Percentiles rank a stretch among this genome's conserved stretches.
Conservation (phyloP, 2,888 invertebrate species). For the Dasypogon diadema region DNA sequence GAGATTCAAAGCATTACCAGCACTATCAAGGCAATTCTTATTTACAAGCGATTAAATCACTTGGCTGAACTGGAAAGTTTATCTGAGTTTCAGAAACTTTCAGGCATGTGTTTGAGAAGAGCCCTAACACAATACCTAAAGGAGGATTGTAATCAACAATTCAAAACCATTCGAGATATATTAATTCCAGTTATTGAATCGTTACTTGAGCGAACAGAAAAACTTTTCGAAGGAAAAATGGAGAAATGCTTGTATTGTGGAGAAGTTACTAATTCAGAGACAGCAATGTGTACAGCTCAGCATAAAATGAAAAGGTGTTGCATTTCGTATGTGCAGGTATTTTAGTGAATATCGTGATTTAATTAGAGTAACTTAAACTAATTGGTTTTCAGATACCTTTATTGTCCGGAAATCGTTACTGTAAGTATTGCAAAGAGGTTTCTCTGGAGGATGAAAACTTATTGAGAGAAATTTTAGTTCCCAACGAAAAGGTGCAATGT, state of each 20-base stretch:
- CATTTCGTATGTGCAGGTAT: slow-evolving; percentile 63
- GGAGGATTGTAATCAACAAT: background rate
- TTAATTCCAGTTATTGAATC: slow-evolving; percentile 46
- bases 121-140: slow-evolving; percentile 10
- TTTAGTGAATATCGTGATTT: background rate
- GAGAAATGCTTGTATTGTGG: slow-evolving; percentile 60
- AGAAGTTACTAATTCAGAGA: slow-evolving; percentile 52
- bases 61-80: slow-evolving; percentile 45
- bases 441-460: slow-evolving; percentile 58
- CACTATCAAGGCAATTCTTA: slow-evolving; percentile 54
- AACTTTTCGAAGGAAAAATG: slow-evolving; percentile 28
- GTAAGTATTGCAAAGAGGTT: slow-evolving; percentile 61
- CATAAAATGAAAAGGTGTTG: slow-evolving; percentile 61
- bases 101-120: slow-evolving; percentile 58
- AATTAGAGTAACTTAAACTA: background rate
- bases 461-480: slow-evolving; percentile 60
- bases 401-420: slow-evolving; percentile 60
- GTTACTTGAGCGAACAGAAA: slow-evolving; percentile 30
- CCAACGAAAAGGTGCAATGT: slow-evolving; percentile 58
- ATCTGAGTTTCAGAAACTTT: slow-evolving; percentile 60
- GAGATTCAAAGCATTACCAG: slow-evolving; percentile 24
- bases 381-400: slow-evolving; percentile 57
- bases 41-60: slow-evolving; percentile 52
- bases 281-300: slow-evolving; percentile 57
- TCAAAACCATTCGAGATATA: slow-evolving; percentile 9